These are phyloP conservation scores for Melospiza melodia DNA, from an alignment of 2,113 vertebrate species.

Conservation along the genomic window DNA sequence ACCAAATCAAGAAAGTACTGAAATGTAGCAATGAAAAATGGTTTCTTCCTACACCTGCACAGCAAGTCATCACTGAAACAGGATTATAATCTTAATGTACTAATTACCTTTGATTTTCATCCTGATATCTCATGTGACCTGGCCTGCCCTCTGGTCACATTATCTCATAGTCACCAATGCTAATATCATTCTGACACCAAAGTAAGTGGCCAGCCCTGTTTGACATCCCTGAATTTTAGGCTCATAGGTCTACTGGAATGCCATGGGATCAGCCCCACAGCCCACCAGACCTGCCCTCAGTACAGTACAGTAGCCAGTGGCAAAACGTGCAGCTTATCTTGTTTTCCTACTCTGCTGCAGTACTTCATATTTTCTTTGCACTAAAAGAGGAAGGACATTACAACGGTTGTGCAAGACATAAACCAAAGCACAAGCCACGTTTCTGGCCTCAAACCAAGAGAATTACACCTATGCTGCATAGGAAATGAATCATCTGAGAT, in stretches of 20 bases:
- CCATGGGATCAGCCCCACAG: neutral
- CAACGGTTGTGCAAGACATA: constrained; percentile 24
- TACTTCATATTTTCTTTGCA: neutral
- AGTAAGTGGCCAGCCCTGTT: neutral
- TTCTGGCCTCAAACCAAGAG: constrained; percentile 34
- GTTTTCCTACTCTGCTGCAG: neutral
- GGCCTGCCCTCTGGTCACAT: neutral
- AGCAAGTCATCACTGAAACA: neutral
- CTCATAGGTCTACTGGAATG: neutral
- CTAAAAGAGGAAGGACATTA: constrained; percentile 22
- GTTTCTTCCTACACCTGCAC: neutral
- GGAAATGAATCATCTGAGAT: constrained; percentile 61
- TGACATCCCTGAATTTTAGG: neutral
- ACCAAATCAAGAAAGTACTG: neutral
- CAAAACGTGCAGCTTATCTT: neutral
- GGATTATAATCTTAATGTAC: neutral
- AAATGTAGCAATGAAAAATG: fast-evolving
- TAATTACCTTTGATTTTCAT: neutral
- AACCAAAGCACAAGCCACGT: constrained; percentile 12
- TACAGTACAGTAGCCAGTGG: neutral
- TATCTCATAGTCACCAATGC: fast-evolving
- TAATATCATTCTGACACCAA: neutral
- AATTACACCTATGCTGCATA: constrained; percentile 49
- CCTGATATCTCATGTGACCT: neutral
- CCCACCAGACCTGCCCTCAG: neutral